Evolutionary conservation across 2,113 vertebrate genomes (phyloP).

Genomic region (Mohoua ochrocephala): DNA sequence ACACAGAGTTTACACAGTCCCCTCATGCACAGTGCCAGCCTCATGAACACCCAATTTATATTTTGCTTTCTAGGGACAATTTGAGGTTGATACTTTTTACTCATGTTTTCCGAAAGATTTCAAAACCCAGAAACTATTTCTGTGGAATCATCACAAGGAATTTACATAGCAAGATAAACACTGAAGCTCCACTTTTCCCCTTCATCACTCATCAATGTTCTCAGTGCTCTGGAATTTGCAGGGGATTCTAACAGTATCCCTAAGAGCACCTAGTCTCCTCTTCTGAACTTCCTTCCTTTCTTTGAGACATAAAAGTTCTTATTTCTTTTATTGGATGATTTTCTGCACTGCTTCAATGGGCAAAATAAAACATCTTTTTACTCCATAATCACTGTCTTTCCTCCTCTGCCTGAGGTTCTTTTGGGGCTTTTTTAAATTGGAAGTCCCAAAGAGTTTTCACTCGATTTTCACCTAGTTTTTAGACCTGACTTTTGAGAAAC

Average conservation of each 20-base stretch:
- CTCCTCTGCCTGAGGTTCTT: background rate
- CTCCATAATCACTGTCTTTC: background rate
- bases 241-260: background rate
- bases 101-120: background rate
- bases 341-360: background rate
- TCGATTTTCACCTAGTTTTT: background rate
- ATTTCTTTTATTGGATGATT: background rate
- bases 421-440: background rate
- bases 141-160: background rate
- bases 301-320: background rate
- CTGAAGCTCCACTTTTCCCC: background rate
- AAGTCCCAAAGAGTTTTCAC: background rate
- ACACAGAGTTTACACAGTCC: background rate
- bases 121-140: background rate
- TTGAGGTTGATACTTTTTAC: background rate
- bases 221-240: slow-evolving; percentile 49
- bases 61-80: background rate
- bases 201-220: slow-evolving; percentile 2
- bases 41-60: background rate
- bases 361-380: background rate
- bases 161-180: slow-evolving; percentile 27
- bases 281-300: background rate
- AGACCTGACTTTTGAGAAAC: background rate
- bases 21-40: background rate
- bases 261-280: background rate